Conservation (phyloP, 1,140 invertebrate genomes). For the Druon quercuslanigerum region DNA sequence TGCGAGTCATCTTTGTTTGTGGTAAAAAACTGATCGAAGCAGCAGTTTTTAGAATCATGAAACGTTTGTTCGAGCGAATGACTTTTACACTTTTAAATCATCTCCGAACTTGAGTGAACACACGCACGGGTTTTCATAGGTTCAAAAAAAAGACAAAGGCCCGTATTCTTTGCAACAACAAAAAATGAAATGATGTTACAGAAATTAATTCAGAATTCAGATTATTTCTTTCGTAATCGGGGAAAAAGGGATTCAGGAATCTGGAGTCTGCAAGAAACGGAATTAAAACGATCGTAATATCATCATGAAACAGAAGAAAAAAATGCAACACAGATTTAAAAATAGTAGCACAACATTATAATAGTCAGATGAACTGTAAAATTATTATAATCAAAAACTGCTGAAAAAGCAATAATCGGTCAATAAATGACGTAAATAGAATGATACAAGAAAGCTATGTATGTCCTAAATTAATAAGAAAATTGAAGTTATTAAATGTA, state of each 20-base stretch:
- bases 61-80: slow-evolving; percentile 54
- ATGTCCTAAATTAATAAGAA: neutral
- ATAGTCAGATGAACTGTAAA: neutral
- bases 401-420: too few species aligned
- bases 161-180: slow-evolving; percentile 73
- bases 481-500: slow-evolving; percentile 27
- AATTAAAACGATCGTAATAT: slow-evolving; percentile 1
- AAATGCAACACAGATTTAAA: neutral
- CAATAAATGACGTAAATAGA: too few species aligned
- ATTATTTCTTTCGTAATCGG: slow-evolving; percentile 7
- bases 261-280: neutral
- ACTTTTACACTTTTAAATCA: slow-evolving; percentile 32
- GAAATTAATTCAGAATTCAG: slow-evolving; percentile 1
- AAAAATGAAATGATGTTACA: slow-evolving; percentile 36
- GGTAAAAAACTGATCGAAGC: neutral
- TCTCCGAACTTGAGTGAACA: slow-evolving; percentile 58
- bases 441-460: too few species aligned
- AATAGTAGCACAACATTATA: neutral
- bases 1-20: neutral
- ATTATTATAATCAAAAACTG: neutral
- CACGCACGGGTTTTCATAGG: slow-evolving; percentile 61
- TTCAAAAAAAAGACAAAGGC: slow-evolving; percentile 50
- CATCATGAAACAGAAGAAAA: neutral
- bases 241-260: slow-evolving; percentile 10
- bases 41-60: neutral